Evolutionary conservation across 2,113 vertebrate species (phyloP), one percentile per base, ranked within the genome.

Genomic region (Mastomys natalensis): DNA sequence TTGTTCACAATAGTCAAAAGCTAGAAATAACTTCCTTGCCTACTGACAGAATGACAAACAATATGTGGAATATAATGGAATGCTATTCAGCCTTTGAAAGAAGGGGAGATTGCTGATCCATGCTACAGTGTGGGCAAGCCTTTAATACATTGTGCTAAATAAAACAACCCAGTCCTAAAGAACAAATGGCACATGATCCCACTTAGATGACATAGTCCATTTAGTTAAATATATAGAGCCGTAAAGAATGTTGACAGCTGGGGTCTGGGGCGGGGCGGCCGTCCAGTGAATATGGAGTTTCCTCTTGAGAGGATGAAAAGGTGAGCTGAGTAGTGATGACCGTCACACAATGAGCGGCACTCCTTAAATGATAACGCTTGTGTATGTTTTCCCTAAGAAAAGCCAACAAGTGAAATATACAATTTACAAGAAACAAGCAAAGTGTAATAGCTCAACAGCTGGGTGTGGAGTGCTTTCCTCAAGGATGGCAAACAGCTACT

Each of bases 1-100:
- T 87, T 93, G 72, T 73, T 86, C 60, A 58, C 58, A 76, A 82
- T 22, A 72, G 17, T 6, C 45, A 58, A 89, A 93, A 95, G 17
- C 17, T 58, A 60, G 68, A 87, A 92, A 55, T 73, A 95, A 85
- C 15, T 53, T 34, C 92, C 87, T 96, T 66, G 16, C 24, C 34
- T 31, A 45, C 22, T 45, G 10, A 86, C 0, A 68, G 48, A 77
- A 89, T 60, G 13, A 26, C 66, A 93, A 89, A 82, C 1, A 86
- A 91, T 92, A 91, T 21, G 21, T 34, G 29, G 64, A 60, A 24
- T 68, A 48, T 24, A 72, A 16, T 10, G 13, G 17, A 82, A 73
- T 90, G 72, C 68, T 70, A 81, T 84, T 53, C 48, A 80, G 19
- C 48, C 55, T 55, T 95, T 7, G 87, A 72, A 93, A 60, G 24